A percentile compares a stretch with the other conserved stretches of the same genome.
phyloP scores from a whole-genome alignment of 2,888 invertebrate species.

The Theodoxus fluviatilis region DNA sequence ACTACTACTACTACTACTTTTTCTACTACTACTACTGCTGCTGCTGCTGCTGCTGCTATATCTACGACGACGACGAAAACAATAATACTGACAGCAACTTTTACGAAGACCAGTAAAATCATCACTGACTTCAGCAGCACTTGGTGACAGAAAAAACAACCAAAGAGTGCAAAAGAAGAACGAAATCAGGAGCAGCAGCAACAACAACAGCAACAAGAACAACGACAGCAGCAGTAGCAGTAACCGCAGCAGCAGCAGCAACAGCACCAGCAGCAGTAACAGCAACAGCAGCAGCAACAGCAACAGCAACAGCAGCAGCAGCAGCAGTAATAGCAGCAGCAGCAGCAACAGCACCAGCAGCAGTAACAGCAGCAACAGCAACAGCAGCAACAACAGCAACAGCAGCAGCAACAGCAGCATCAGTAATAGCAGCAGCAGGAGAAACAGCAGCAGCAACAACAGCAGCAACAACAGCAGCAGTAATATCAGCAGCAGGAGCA shows the following conservation, averaged over 20 bases:
- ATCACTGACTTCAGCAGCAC: not conserved
- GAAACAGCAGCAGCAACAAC: no score
- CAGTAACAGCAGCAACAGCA: constrained; percentile 1
- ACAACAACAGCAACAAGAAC: not conserved
- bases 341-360: not conserved
- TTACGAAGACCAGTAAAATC: not conserved
- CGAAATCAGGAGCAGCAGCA: not conserved
- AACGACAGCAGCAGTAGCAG: not conserved
- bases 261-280: not conserved
- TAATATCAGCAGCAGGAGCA: no score
- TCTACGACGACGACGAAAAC: constrained; percentile 6
- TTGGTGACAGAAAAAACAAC: no score
- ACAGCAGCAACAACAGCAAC: no score
- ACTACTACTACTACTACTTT: not conserved
- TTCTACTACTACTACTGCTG: not conserved
- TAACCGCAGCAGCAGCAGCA: not conserved
- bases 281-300: not conserved
- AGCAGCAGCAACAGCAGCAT: no score
- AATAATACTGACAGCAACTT: not conserved
- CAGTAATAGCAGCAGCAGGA: no score
- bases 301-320: not conserved
- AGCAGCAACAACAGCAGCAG: no score
- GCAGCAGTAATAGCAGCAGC: constrained; percentile 7
- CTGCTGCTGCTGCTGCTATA: constrained; percentile 4
- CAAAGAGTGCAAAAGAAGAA: not conserved